Conservation (phyloP, 2,113 vertebrate species). For the Ciconia stormi region DNA sequence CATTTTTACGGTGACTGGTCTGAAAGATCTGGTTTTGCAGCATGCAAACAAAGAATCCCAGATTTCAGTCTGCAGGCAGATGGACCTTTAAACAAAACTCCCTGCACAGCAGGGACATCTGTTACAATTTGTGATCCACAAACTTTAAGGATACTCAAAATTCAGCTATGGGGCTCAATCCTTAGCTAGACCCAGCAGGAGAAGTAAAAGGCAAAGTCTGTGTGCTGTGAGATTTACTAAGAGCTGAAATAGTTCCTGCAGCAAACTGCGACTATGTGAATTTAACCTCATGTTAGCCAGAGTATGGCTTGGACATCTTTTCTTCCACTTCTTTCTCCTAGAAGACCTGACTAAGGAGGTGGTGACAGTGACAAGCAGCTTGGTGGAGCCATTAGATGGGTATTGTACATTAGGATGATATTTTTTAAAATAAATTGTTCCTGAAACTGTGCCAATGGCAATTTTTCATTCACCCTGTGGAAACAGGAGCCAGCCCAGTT, state of each 20-base stretch:
- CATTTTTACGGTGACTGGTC: conserved; percentile 41
- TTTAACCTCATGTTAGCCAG: background rate
- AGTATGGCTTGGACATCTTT: background rate
- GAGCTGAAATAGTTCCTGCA: background rate
- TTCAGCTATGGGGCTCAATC: conserved; percentile 30
- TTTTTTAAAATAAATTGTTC: background rate
- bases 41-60: conserved; percentile 48
- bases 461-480: background rate
- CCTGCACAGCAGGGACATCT: conserved; percentile 54
- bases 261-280: background rate
- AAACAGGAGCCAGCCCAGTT: background rate
- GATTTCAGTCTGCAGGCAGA: conserved; percentile 67
- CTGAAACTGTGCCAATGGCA: background rate
- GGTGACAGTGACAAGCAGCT: background rate
- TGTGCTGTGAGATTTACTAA: background rate
- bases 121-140: conserved; percentile 54
- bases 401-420: background rate
- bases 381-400: background rate
- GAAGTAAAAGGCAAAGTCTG: background rate
- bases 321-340: background rate
- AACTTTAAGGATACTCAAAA: conserved; percentile 30
- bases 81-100: conserved; percentile 66
- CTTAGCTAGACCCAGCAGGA: conserved; percentile 49
- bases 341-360: background rate
- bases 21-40: conserved; percentile 43